Base-by-base conservation (phyloP, 2,113 vertebrate genomes). In the Nyctereutes procyonoides region DNA sequence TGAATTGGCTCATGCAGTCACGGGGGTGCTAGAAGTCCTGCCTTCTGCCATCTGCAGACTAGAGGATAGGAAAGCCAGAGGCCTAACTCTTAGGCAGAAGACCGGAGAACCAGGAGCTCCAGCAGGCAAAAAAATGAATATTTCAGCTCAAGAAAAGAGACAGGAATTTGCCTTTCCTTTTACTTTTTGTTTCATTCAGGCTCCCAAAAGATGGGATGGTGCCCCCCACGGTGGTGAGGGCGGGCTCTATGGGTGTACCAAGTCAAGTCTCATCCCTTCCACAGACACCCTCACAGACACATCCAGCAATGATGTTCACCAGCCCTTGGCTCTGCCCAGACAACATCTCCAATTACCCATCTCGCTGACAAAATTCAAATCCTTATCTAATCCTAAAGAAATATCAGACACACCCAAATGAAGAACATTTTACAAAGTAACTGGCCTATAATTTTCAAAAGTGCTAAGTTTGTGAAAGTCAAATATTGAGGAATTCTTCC, bases 261-360 rank as follows among this genome's bases (percentile, higher is more conserved):
- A 38, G 8, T 20, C 65, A 12, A 9, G 28, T 2, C 43, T 79
- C 43, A 7, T n/a, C 20, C 19, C 14, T 28, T 17, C 38, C 30
- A 63, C 28, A 4, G 10, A n/a, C 51, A 60, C 13, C 60, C 24
- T 20, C 60, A 43, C 15, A n/a, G 77, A 22, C n/a, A 60, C 55
- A 16, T n/a, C 13, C 0, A 5, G 38, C 12, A 5, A 48, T 13
- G 8, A 26, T 43, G 30, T 7, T 9, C 0, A 32, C 17, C 1
- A 17, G 17, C 62, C 3, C 4, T 13, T 28, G 0, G 65, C 77
- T 17, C 51, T 4, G 51, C 35, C n/a, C 51, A 15, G 62, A 24
- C 17, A 4, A 20, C 32, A 1, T 5, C 2, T 22, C 35, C 24
- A 43, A 48, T 17, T 3, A 17, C 43, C 62, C 35, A 8, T n/a